Base-by-base conservation (phyloP, 2,888 invertebrate genomes). In the Odontocerum albicorne region DNA sequence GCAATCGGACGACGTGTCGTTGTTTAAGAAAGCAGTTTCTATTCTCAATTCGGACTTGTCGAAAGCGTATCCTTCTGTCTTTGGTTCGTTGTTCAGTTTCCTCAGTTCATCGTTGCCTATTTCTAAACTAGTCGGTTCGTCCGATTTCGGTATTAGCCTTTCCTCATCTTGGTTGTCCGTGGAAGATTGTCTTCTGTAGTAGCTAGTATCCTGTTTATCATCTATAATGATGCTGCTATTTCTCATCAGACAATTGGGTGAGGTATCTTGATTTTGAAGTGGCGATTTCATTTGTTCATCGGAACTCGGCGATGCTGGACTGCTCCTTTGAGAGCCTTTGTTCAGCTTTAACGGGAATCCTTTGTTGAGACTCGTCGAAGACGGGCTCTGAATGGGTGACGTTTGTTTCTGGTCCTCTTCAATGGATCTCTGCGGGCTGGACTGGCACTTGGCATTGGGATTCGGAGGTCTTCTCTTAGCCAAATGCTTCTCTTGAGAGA, bases 141-240 rank as follows among this genome's bases (percentile, higher is more conserved):
- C 61, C 6, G 56, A 55, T 21, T 59, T 61, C 2, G 61, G 61
- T 65, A 78, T 78, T 0, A 78, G 63, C 45, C 77, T 60, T 57
- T 78, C 78, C 59, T 77, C 77, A 45, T 78, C 78, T 0, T 76
- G 75, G 45, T 77, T 75, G 42, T 77, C 77, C 42, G 68, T 69
- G 51, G 69, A 72, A 43, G 73, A 77, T 39, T 77, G 76, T 13
- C 75, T 62, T 13, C 74, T 66, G 55, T 72, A 73, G 0, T 72
- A 2, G 63, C 57, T 0, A 70, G 70, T 0, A 13, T 60, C 49
- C 33, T 54, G 54, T n/a, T 39, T 42, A 3, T 36, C 51, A n/a
- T 51, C 51, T 8, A 51, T 19, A 2, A 20, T 36, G 22, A 51
- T 19, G 8, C 40, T 33, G 8, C 36, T 36, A 4, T 39, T 49